A percentile compares a stretch with the other conserved stretches of the same genome.
Evolutionary conservation across 2,888 invertebrate genomes (phyloP).

Genomic region (Sphecodes monilicornis): DNA sequence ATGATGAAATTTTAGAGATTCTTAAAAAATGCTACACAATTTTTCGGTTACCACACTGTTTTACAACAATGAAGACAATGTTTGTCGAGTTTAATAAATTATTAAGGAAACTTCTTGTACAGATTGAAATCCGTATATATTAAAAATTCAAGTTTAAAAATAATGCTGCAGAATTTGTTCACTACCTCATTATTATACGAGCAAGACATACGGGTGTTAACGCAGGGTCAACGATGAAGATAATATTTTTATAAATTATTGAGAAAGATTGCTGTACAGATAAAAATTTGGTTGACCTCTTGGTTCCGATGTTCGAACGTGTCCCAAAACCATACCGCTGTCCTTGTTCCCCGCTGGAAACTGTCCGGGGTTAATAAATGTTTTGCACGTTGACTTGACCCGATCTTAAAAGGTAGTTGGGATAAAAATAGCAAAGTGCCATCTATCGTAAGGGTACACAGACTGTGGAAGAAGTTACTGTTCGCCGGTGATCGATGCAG

Average conservation of each 20-base stretch:
- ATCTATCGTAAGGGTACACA: conserved; percentile 63
- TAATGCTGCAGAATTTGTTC: background rate
- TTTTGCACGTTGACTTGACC: conserved; percentile 72
- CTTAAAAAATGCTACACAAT: too few species aligned
- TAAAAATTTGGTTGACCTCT: background rate
- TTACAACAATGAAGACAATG: too few species aligned
- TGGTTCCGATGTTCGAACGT: conserved; percentile 6
- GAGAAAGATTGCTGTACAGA: background rate
- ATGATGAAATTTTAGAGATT: too few species aligned
- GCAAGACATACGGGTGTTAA: background rate
- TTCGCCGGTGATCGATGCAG: conserved; percentile 64
- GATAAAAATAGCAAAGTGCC: conserved; percentile 70
- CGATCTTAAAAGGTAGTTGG: conserved; percentile 68
- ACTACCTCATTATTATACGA: background rate
- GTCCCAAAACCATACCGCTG: conserved; percentile 34
- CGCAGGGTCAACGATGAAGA: background rate
- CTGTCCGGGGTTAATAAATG: conserved; percentile 67
- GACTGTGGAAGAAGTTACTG: conserved; percentile 62
- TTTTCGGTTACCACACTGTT: too few species aligned
- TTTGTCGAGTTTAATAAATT: background rate
- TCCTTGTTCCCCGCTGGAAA: conserved; percentile 43
- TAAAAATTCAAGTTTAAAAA: background rate
- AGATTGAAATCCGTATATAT: background rate
- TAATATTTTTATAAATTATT: background rate
- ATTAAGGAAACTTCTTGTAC: background rate